Evolutionary conservation across 2,888 invertebrate genomes (phyloP), one percentile per base, ranked within the genome.

Genomic region (Incurvaria masculella): DNA sequence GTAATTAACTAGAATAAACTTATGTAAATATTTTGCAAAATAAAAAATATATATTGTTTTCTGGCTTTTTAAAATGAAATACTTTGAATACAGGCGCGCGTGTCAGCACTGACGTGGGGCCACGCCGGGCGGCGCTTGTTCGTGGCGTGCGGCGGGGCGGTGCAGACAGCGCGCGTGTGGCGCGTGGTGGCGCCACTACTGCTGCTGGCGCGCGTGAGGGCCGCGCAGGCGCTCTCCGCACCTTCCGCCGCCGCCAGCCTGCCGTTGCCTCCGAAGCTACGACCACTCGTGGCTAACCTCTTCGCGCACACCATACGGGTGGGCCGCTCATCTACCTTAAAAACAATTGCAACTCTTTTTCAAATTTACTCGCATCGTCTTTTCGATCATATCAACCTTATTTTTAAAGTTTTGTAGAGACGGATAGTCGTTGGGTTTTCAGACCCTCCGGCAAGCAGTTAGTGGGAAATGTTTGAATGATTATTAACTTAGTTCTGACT

Each of bases 31-130:
- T n/a, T n/a, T n/a, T n/a, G n/a, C n/a, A n/a, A n/a, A n/a, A n/a
- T n/a, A n/a, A n/a, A n/a, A n/a, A n/a, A n/a, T n/a, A n/a, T n/a
- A n/a, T n/a, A n/a, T n/a, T n/a, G n/a, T n/a, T n/a, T n/a, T n/a
- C n/a, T n/a, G n/a, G n/a, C n/a, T n/a, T n/a, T n/a, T n/a, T n/a
- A n/a, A n/a, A 19, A 20, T 17, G 16, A 18, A 4, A 43, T 20
- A 21, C 19, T 39, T 33, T 4, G 10, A 18, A 3, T 42, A 4
- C 62, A 91, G 90, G 84, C 88, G 55, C 87, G 89, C 4, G 91
- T 97, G 47, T 91, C 94, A 45, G 95, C 97, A 1, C 78, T 99
- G 61, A 97, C 97, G 8, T 99, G 98, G 98, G 98, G 97, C 21
- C 97, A 98, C 80, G 96, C 96, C 66, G 98, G 97, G 66, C 90